Percentiles rank a stretch among this genome's conserved stretches.
phyloP scores from a whole-genome alignment of 2,797 vertebrate species.

The Sebastes minor region DNA sequence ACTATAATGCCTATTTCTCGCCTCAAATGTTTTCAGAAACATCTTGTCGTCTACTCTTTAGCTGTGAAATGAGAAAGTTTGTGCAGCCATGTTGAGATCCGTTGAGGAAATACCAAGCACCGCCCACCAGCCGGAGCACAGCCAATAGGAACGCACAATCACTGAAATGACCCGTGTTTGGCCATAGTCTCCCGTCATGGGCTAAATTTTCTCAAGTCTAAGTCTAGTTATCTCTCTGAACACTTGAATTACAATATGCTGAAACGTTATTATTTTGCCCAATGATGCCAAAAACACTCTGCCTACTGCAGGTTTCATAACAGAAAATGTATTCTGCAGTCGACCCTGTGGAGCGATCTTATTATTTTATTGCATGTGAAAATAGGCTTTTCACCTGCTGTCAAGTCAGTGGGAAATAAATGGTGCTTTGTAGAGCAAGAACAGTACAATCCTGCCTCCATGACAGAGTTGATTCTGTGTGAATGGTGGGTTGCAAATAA shows the following conservation, averaged over 20 bases:
- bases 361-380: constrained; percentile 31
- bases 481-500: constrained; percentile 31
- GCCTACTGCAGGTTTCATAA: neutral
- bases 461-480: constrained; percentile 43
- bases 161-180: too few species aligned
- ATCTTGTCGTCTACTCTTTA: neutral
- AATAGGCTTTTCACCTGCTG: constrained; percentile 53
- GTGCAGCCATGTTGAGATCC: neutral
- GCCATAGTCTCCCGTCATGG: too few species aligned
- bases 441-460: constrained; percentile 13
- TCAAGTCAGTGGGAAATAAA: constrained; percentile 15
- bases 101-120: too few species aligned
- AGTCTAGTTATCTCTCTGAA: too few species aligned
- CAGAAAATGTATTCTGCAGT: neutral
- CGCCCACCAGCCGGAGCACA: neutral
- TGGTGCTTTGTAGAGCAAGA: constrained; percentile 9
- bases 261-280: too few species aligned
- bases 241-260: too few species aligned
- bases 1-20: neutral
- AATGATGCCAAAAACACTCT: too few species aligned
- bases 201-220: too few species aligned
- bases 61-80: neutral
- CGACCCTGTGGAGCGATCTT: constrained; percentile 9
- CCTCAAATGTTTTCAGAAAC: neutral
- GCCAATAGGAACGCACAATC: neutral